Conservation (phyloP, 2,797 vertebrate species). For the Scolopax rusticola region DNA sequence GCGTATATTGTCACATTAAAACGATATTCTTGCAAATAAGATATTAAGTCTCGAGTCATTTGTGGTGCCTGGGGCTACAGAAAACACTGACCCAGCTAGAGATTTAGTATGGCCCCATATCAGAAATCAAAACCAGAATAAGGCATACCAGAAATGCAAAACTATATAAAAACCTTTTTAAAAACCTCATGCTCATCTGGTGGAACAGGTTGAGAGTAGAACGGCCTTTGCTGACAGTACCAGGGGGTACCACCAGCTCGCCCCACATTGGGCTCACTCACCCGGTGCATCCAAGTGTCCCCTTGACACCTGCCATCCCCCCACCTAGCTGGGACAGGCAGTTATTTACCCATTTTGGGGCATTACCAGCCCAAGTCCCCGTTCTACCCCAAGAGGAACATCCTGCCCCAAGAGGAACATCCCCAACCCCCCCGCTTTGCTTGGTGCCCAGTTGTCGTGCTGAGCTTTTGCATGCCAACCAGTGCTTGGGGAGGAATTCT, state of each 20-base stretch:
- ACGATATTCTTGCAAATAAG: constrained; percentile 63
- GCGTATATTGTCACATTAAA: constrained; percentile 61
- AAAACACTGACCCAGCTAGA: constrained; percentile 55
- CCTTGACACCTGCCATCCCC: not conserved
- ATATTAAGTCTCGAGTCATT: constrained; percentile 40
- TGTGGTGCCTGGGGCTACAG: constrained; percentile 41
- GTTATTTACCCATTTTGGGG: not conserved
- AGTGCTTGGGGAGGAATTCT: not conserved
- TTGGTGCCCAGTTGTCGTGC: fast-evolving
- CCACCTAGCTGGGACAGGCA: not conserved
- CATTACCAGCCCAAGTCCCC: not conserved
- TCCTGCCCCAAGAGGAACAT: not conserved
- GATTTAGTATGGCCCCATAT: constrained; percentile 36
- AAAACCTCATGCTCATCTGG: constrained; percentile 46
- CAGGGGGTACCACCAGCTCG: not conserved
- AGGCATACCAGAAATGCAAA: constrained; percentile 66
- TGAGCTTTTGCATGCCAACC: not conserved
- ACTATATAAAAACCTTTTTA: constrained; percentile 67
- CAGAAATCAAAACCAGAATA: constrained; percentile 54
- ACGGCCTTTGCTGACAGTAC: not conserved
- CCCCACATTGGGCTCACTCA: not conserved
- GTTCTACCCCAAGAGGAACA: not conserved
- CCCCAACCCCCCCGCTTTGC: not conserved
- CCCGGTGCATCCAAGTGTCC: not conserved
- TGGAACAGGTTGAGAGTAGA: not conserved